These are phyloP conservation scores for Biston betularia DNA, from an alignment of 2,888 invertebrate genomes.

Conservation along the genomic window DNA sequence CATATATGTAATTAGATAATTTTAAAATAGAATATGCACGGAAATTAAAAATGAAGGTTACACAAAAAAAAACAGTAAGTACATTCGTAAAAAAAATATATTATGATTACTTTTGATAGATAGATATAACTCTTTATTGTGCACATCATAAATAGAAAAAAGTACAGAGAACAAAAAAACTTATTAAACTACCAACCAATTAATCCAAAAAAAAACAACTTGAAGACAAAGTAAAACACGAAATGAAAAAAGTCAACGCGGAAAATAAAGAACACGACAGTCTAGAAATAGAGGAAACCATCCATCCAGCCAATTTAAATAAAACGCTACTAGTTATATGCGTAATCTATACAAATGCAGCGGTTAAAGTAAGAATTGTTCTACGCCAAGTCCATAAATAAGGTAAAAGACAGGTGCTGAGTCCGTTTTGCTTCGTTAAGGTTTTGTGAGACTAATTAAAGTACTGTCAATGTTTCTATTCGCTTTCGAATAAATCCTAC, in stretches of 20 bases:
- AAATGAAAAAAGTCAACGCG: conserved; percentile 3
- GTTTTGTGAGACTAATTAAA: conserved; percentile 61
- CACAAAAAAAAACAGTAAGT: neutral
- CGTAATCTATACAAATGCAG: conserved; percentile 40
- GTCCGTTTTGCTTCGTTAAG: conserved; percentile 62
- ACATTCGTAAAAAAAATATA: no score
- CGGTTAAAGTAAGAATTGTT: conserved; percentile 44
- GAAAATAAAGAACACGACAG: conserved; percentile 30
- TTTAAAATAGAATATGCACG: neutral
- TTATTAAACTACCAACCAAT: neutral
- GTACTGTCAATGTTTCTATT: conserved; percentile 52
- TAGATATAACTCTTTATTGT: no score
- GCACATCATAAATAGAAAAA: no score
- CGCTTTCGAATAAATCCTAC: conserved; percentile 41
- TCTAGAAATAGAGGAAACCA: conserved; percentile 36
- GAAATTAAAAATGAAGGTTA: conserved; percentile 6
- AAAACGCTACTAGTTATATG: conserved; percentile 41
- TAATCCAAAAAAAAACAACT: conserved; percentile 8
- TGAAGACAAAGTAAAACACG: conserved; percentile 1
- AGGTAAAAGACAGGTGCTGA: conserved; percentile 64
- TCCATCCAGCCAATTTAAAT: conserved; percentile 43
- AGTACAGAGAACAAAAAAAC: no score
- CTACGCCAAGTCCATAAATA: conserved; percentile 64
- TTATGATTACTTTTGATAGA: no score
- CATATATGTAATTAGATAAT: conserved; percentile 6